Evolutionary conservation across 2,888 invertebrate genomes (phyloP).

Genomic region (Oligia latruncula): DNA sequence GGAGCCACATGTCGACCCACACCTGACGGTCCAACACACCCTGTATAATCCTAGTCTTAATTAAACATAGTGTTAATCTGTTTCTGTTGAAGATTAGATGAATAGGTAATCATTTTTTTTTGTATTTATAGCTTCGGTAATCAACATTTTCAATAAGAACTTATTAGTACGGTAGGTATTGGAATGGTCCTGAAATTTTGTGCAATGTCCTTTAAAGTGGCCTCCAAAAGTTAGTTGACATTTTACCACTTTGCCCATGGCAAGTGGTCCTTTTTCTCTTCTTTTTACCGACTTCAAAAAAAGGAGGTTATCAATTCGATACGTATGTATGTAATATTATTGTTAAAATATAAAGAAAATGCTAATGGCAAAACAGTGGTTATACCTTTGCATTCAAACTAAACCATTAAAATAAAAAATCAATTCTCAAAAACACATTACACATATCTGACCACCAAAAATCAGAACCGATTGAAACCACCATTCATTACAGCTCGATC

Average conservation of each 20-base stretch:
- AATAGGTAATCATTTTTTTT: constrained; percentile 41
- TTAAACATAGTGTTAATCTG: constrained; percentile 67
- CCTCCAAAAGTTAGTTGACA: too few relatives aligned
- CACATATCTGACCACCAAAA: constrained; percentile 37
- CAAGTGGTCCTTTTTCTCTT: neutral
- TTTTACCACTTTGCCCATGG: too few relatives aligned
- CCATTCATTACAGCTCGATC: constrained; percentile 69
- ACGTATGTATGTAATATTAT: too few relatives aligned
- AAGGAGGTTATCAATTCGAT: too few relatives aligned
- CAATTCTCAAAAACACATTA: constrained; percentile 59
- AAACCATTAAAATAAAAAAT: constrained; percentile 56
- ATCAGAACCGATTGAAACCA: constrained; percentile 70
- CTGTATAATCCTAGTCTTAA: constrained; percentile 72
- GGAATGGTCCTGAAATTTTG: neutral
- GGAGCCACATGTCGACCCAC: constrained; percentile 79
- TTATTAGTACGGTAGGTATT: neutral
- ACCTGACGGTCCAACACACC: constrained; percentile 75
- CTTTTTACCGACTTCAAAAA: too few relatives aligned
- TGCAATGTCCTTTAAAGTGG: neutral
- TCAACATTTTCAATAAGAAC: neutral
- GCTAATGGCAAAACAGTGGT: too few relatives aligned
- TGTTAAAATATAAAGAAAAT: neutral
- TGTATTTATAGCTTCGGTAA: neutral
- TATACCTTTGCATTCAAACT: neutral
- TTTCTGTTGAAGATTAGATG: constrained; percentile 45